These are phyloP conservation scores for Oscheius onirici DNA, from an alignment of 2,888 invertebrate species.

Conservation along the genomic window DNA sequence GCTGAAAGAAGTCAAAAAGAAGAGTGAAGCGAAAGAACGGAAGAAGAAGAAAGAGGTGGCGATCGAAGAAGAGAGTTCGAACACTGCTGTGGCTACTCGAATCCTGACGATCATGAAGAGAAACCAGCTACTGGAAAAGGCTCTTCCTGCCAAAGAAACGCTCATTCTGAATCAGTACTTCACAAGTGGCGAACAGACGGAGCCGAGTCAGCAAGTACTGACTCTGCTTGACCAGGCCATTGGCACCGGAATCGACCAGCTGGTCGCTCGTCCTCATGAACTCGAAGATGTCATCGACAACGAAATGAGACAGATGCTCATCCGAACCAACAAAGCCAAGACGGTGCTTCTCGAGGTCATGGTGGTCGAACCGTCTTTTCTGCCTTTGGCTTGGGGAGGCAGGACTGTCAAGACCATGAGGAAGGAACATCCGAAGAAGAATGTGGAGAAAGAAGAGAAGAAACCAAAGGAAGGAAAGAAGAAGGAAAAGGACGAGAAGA, in stretches of 20 bases:
- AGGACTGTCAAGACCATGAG: background rate
- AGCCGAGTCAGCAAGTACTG: background rate
- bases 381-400: slow-evolving; percentile 23
- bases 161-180: background rate
- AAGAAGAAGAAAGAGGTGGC: background rate
- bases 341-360: background rate
- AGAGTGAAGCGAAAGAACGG: background rate
- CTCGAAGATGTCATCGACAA: slow-evolving; percentile 25
- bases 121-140: slow-evolving; percentile 23
- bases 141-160: slow-evolving; percentile 8
- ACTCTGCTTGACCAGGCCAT: slow-evolving; percentile 27
- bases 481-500: background rate
- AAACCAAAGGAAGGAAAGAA: no score
- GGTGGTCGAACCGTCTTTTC: background rate
- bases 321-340: slow-evolving; percentile 3
- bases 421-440: no score
- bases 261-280: slow-evolving; percentile 19
- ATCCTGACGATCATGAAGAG: slow-evolving; percentile 20
- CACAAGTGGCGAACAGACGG: background rate
- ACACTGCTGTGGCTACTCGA: background rate
- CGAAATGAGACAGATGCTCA: slow-evolving; percentile 4
- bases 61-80: background rate
- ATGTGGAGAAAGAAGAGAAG: no score
- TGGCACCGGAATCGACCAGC: slow-evolving; percentile 1
- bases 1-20: slow-evolving; percentile 12